Base-by-base conservation (phyloP, 2,888 invertebrate species). In the Nineta flava region DNA sequence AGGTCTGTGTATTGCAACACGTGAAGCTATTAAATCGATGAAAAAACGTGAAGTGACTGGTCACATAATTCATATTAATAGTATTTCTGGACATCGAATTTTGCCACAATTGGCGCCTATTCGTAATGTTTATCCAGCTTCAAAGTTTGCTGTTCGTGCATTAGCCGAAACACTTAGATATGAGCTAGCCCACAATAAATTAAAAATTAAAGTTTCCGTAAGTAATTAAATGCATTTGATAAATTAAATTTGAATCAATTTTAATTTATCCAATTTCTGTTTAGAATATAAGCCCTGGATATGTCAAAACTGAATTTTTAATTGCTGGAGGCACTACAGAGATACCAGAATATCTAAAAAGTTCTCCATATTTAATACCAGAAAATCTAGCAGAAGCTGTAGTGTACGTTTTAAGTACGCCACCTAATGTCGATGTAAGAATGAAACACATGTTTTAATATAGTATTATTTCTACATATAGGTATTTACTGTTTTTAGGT, bases 71-170 rank as follows among this genome's bases (percentile, higher is more conserved):
- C 55, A 57, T 47, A 56, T 58, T 26, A 55, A 55, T 52, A 58
- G 58, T 15, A 15, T 53, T 3, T 35, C 34, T 13, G 53, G 53
- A 13, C 53, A 53, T 44, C 7, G 15, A 5, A 16, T 53, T 49
- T 41, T 53, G n/a, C 12, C 17, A 5, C 32, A 16, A 6, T 43
- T 49, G 17, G 51, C 46, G 10, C n/a, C 16, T 21, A 10, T 12
- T 3, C 12, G 32, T 15, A 44, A 53, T 13, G 57, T 70, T 55
- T 71, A 71, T 57, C 55, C 64, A n/a, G 68, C 67, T 1, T 67
- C 69, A 9, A 71, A 71, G 57, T 64, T 60, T 55, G 68, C 68
- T 12, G 65, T 70, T 2, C 62, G 62, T 6, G 63, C 68, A 1
- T 53, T 72, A 2, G 62, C 66, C 1, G 68, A 70, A 53, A 69